These are phyloP conservation scores for Ascidia mentula DNA, from an alignment of 23 tunicate genomes.

Conservation along the genomic window DNA sequence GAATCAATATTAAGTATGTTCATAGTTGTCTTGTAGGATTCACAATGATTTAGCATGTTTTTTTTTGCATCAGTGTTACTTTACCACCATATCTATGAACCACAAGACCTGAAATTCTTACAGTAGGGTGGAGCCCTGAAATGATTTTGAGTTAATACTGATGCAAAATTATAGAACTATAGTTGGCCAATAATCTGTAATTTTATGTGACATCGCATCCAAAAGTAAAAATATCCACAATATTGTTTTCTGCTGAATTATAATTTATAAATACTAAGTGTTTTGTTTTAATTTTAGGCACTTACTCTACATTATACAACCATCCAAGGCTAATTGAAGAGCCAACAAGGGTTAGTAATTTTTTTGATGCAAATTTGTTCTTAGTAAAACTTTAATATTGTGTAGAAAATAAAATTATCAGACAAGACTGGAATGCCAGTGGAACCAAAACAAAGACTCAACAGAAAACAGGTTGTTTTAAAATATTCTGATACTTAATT, in stretches of 20 bases:
- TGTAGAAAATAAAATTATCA: conserved; percentile 52
- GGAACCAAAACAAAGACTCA: conserved; percentile 34
- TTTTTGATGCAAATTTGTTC: background rate
- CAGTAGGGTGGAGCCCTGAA: too few relatives aligned
- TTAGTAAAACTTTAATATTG: background rate
- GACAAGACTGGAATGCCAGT: conserved; percentile 70
- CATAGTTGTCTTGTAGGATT: too few relatives aligned
- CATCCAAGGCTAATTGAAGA: conserved; percentile 78
- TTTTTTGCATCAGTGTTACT: background rate
- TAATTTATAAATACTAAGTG: too few relatives aligned
- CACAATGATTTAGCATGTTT: too few relatives aligned
- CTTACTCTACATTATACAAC: conserved; percentile 79
- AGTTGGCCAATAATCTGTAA: too few relatives aligned
- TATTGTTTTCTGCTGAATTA: too few relatives aligned
- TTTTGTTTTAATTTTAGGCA: conserved; percentile 48
- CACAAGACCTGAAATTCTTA: too few relatives aligned
- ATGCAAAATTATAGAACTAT: too few relatives aligned
- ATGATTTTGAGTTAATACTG: too few relatives aligned
- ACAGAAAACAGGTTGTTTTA: conserved; percentile 53
- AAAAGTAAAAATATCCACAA: too few relatives aligned
- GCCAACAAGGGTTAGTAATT: conserved; percentile 13
- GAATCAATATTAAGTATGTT: conserved; percentile 72
- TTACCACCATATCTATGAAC: background rate
- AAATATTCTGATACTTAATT: too few relatives aligned
- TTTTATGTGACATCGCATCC: too few relatives aligned